phyloP scores from a whole-genome alignment of 2,888 invertebrate species.

The Cosmia pyralina region DNA sequence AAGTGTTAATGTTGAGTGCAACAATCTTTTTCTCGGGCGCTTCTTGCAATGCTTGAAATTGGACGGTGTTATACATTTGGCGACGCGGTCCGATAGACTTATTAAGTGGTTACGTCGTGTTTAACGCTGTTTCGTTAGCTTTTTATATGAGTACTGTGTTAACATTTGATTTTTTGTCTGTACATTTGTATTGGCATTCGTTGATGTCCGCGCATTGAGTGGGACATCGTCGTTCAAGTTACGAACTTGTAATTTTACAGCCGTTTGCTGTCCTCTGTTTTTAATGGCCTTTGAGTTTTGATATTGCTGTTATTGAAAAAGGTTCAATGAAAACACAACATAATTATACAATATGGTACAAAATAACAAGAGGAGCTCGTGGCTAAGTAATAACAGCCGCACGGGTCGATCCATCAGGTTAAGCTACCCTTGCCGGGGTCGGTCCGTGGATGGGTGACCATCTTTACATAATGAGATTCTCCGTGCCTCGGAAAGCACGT shows the following conservation, averaged over 20 bases:
- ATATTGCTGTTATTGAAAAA: background rate
- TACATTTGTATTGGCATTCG: constrained; percentile 32
- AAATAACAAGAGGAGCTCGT: background rate
- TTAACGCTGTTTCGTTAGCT: constrained; percentile 67
- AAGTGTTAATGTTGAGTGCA: constrained; percentile 83
- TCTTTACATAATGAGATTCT: no score
- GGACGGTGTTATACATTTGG: constrained; percentile 77
- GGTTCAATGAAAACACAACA: background rate
- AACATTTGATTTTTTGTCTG: constrained; percentile 55
- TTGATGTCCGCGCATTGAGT: constrained; percentile 19
- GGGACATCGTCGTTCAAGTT: constrained; percentile 1
- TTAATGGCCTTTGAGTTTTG: background rate
- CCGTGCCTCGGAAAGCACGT: no score
- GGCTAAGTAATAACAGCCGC: no score
- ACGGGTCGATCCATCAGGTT: no score
- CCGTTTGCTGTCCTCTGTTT: background rate
- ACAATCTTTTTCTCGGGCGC: constrained; percentile 80
- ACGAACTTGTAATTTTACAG: background rate
- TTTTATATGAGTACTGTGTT: constrained; percentile 59
- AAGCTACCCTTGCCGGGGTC: no score
- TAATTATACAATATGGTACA: no score
- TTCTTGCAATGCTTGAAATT: constrained; percentile 78
- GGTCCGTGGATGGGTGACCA: no score
- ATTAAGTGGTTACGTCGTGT: constrained; percentile 76
- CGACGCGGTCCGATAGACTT: constrained; percentile 73